A percentile compares a stretch with the other conserved stretches of the same genome.
phyloP scores from a whole-genome alignment of 2,888 invertebrate species.

The Anaspis maculata region DNA sequence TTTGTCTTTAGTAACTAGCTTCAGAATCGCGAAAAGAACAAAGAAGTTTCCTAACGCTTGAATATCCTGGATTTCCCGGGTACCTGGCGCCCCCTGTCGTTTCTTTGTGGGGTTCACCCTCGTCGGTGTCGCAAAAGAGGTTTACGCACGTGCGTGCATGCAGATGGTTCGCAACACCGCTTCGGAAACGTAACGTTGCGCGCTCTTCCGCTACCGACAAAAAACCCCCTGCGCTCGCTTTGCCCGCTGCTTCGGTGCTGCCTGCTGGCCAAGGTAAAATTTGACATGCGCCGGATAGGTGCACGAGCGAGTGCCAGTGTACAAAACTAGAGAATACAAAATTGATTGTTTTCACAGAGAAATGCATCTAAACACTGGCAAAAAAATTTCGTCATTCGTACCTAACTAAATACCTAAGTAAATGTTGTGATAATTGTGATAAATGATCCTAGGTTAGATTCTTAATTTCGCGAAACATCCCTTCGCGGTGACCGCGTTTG shows the following conservation, averaged over 20 bases:
- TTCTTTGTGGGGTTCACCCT: no score
- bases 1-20: no score
- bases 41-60: no score
- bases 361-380: slow-evolving; percentile 30
- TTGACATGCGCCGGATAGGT: slow-evolving; percentile 30
- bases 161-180: slow-evolving; percentile 2
- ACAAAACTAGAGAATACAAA: slow-evolving; percentile 28
- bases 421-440: slow-evolving; percentile 37
- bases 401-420: slow-evolving; percentile 21
- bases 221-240: no score
- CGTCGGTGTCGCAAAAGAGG: no score
- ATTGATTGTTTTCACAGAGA: slow-evolving; percentile 32
- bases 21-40: no score
- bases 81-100: no score
- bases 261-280: slow-evolving; percentile 22
- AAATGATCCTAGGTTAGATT: slow-evolving; percentile 29
- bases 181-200: slow-evolving; percentile 16
- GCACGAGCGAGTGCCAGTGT: slow-evolving; percentile 28
- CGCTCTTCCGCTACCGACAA: slow-evolving; percentile 24
- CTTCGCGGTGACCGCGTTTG: slow-evolving; percentile 22
- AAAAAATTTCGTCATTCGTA: slow-evolving; percentile 17
- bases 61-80: no score
- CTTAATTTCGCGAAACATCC: no score
- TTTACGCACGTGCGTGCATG: no score
- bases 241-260: no score